Conservation (phyloP, 2,888 invertebrate genomes). For the Troides aeacus region DNA sequence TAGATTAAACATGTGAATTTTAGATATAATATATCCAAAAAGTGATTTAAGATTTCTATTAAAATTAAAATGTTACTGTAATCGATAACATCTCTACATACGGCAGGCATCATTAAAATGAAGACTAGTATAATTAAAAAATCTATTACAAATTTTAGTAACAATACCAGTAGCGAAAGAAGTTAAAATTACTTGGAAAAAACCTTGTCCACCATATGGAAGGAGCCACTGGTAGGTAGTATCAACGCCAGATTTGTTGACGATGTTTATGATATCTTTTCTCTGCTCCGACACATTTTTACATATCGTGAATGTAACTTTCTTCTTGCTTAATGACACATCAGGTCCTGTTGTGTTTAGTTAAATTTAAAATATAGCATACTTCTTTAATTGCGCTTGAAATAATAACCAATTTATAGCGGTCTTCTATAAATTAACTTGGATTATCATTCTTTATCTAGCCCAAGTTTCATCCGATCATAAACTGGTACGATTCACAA, state of each 20-base stretch:
- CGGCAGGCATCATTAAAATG: too few species aligned
- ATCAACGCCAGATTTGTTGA: constrained; percentile 62
- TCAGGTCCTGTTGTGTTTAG: constrained; percentile 54
- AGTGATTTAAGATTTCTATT: too few species aligned
- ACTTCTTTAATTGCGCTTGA: too few species aligned
- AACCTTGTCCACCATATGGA: constrained; percentile 60
- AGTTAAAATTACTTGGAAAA: constrained; percentile 58
- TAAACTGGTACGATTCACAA: too few species aligned
- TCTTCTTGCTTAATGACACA: constrained; percentile 53
- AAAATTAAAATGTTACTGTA: too few species aligned
- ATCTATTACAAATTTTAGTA: neutral
- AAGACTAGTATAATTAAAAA: neutral
- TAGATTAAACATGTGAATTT: too few species aligned
- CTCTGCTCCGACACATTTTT: constrained; percentile 60
- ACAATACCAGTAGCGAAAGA: neutral
- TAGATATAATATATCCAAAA: too few species aligned
- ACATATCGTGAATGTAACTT: constrained; percentile 57
- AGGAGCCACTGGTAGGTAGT: constrained; percentile 73
- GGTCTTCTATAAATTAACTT: too few species aligned
- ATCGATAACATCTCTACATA: too few species aligned
- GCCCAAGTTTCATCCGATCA: too few species aligned
- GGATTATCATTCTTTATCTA: too few species aligned
- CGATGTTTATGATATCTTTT: constrained; percentile 54
- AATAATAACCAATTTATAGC: too few species aligned
- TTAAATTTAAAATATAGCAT: neutral